phyloP scores from a whole-genome alignment of 2,797 vertebrate species.

The Danio albolineatus region DNA sequence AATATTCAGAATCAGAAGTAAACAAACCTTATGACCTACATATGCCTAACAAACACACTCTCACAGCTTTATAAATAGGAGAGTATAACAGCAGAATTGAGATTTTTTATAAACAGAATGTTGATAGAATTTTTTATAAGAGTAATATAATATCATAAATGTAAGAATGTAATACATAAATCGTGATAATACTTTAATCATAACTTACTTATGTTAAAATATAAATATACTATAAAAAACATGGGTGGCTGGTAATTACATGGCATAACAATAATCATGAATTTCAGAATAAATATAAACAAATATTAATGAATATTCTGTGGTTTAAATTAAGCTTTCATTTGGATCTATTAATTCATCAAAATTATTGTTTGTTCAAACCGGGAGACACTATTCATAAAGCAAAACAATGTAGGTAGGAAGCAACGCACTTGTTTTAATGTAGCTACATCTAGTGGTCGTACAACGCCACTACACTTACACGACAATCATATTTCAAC shows the following conservation, averaged over 20 bases:
- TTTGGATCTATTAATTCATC: too few species aligned
- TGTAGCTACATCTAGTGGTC: conserved; percentile 16
- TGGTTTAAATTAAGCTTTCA: neutral
- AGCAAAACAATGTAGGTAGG: neutral
- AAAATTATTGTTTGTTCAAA: neutral
- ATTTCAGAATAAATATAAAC: neutral
- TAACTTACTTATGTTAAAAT: neutral
- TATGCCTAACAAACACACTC: neutral
- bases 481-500: neutral
- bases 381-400: neutral
- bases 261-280: neutral
- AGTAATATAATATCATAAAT: too few species aligned
- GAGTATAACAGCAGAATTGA: neutral
- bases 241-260: neutral
- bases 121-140: neutral
- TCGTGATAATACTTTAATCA: too few species aligned
- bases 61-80: neutral
- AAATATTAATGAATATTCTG: neutral
- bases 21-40: neutral
- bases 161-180: too few species aligned
- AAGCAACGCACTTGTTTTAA: neutral
- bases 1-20: neutral
- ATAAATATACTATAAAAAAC: neutral
- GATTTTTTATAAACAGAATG: neutral
- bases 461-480: neutral